Evolutionary conservation across 2,888 invertebrate species (phyloP).

Genomic region (Chloromyia formosa): DNA sequence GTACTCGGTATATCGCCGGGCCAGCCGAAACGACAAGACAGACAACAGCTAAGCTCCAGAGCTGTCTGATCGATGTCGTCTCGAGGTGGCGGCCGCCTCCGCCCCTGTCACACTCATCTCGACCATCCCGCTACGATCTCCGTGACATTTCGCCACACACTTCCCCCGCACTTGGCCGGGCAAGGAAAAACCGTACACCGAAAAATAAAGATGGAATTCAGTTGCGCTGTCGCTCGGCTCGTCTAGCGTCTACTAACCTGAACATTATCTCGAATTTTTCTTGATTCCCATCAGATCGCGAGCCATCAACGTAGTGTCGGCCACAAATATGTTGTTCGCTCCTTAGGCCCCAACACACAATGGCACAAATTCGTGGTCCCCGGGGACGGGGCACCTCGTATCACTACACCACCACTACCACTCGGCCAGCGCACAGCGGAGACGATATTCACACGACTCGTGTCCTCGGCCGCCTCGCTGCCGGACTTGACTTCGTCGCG

Average conservation of each 20-base stretch:
- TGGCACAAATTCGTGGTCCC: too few species aligned
- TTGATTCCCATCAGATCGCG: slow-evolving; percentile 41
- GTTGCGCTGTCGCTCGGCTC: not conserved
- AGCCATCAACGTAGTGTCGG: slow-evolving; percentile 31
- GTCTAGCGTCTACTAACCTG: slow-evolving; percentile 40
- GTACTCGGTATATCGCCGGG: too few species aligned
- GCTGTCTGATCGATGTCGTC: not conserved
- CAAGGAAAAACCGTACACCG: not conserved
- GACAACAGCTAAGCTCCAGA: slow-evolving; percentile 27
- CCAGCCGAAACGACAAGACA: slow-evolving; percentile 5
- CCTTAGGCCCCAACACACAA: too few species aligned
- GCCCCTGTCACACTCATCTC: not conserved
- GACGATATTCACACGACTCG: not conserved
- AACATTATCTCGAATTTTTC: slow-evolving; percentile 44
- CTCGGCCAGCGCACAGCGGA: not conserved
- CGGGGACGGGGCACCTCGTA: not conserved
- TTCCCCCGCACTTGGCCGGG: slow-evolving; percentile 2
- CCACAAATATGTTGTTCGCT: slow-evolving; percentile 25
- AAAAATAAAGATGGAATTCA: slow-evolving; percentile 15
- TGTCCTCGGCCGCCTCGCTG: not conserved
- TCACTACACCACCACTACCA: not conserved
- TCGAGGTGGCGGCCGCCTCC: not conserved
- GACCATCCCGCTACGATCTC: too few species aligned
- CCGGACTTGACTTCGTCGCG: too few species aligned
- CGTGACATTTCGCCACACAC: slow-evolving; percentile 18